A percentile compares a stretch with the other conserved stretches of the same genome.
These are phyloP conservation scores for Melipona beecheii DNA, from an alignment of 2,888 invertebrate genomes.

Conservation along the genomic window DNA sequence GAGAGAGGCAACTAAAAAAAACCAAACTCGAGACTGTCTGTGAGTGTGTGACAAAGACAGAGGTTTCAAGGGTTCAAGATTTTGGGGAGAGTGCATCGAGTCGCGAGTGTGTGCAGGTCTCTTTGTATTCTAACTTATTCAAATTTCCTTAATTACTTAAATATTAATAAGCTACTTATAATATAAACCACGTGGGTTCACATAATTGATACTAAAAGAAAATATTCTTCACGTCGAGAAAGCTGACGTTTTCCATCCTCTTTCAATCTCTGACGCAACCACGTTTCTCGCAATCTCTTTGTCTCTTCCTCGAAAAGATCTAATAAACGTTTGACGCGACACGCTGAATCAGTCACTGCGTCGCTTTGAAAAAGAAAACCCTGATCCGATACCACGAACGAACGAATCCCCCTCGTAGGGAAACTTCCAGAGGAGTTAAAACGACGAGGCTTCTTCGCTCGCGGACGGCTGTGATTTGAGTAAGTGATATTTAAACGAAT, in stretches of 20 bases:
- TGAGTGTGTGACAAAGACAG: too few species aligned
- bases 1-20: too few species aligned
- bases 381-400: neutral
- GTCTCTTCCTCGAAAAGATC: conserved; percentile 41
- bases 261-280: neutral
- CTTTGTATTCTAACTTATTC: too few species aligned
- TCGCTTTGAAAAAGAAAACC: neutral
- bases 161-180: too few species aligned
- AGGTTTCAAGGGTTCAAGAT: too few species aligned
- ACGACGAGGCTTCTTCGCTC: neutral
- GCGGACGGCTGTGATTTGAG: conserved; percentile 35
- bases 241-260: neutral
- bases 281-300: neutral
- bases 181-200: too few species aligned
- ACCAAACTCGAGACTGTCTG: too few species aligned
- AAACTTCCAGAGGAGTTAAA: neutral
- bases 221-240: neutral
- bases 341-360: conserved; percentile 39
- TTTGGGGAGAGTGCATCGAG: too few species aligned
- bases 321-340: conserved; percentile 37
- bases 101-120: too few species aligned
- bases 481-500: conserved; percentile 67
- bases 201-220: neutral
- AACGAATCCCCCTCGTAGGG: neutral
- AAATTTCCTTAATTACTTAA: too few species aligned